These are phyloP conservation scores for Pygocentrus nattereri DNA, from an alignment of 2,797 vertebrate genomes.

Conservation along the genomic window DNA sequence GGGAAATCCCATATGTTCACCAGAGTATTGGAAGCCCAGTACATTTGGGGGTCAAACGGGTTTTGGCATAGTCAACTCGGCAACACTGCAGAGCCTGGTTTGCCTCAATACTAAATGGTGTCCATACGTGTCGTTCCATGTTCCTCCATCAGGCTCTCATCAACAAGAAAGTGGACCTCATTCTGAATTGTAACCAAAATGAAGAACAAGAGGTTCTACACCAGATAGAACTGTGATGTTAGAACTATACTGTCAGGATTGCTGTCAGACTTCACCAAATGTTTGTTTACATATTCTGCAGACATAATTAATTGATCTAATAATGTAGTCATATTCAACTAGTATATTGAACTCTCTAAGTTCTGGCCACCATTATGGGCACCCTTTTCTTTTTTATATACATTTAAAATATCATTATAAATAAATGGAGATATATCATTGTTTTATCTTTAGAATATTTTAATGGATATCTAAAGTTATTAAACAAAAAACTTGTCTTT, in stretches of 20 bases:
- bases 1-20: slow-evolving; percentile 95
- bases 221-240: background rate
- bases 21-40: slow-evolving; percentile 96
- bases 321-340: slow-evolving; percentile 10
- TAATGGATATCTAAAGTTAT: no score
- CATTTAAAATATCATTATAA: no score
- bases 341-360: slow-evolving; percentile 1
- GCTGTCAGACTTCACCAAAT: slow-evolving; percentile 10
- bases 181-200: slow-evolving; percentile 49
- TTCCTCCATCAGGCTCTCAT: slow-evolving; percentile 67
- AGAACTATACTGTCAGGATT: slow-evolving; percentile 3
- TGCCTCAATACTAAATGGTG: slow-evolving; percentile 90
- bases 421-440: no score
- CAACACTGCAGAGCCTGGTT: slow-evolving; percentile 86
- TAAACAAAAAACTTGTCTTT: no score
- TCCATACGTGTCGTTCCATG: slow-evolving; percentile 86
- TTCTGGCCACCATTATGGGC: no score
- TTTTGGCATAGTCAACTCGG: slow-evolving; percentile 88
- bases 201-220: background rate
- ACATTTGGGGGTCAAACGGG: slow-evolving; percentile 90
- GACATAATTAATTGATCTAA: background rate
- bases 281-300: slow-evolving; percentile 36
- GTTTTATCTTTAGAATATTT: no score
- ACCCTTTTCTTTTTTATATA: no score
- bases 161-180: slow-evolving; percentile 27